These are phyloP conservation scores for Muscicapa comitata DNA, from an alignment of 2,797 vertebrate species.

Conservation along the genomic window DNA sequence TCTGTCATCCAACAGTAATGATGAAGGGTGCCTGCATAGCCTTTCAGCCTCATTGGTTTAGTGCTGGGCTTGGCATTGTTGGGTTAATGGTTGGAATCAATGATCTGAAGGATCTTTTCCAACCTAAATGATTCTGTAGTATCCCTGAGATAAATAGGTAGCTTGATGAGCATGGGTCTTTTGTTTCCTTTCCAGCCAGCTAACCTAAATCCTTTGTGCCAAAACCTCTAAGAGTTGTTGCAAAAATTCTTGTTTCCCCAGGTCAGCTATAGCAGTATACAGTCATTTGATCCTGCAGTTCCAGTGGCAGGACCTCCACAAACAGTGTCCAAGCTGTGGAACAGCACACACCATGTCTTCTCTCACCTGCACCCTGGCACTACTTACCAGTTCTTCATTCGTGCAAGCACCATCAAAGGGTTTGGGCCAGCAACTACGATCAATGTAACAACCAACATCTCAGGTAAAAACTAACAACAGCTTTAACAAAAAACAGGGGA, in stretches of 20 bases:
- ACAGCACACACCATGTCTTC: conserved; percentile 89
- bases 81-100: not conserved
- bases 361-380: conserved; percentile 93
- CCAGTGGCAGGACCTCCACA: conserved; percentile 87
- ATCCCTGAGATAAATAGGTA: not conserved
- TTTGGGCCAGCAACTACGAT: conserved; percentile 89
- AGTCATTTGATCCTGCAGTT: conserved; percentile 94
- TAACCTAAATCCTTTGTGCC: not conserved
- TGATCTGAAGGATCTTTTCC: not conserved
- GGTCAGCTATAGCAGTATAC: conserved; percentile 92
- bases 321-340: conserved; percentile 89
- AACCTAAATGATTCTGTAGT: not conserved
- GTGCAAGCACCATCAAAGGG: conserved; percentile 93
- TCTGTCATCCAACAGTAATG: not conserved
- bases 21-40: not conserved
- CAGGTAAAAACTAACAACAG: conserved; percentile 76
- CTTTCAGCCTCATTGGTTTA: not conserved
- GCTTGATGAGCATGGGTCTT: not conserved
- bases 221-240: not conserved
- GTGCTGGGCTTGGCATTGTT: not conserved
- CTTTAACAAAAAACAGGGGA: not conserved
- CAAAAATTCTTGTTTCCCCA: conserved; percentile 57
- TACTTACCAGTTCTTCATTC: conserved; percentile 93
- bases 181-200: not conserved
- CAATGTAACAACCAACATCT: conserved; percentile 98